These are phyloP conservation scores for Furcifer pardalis DNA, from an alignment of 2,797 vertebrate genomes.

Conservation along the genomic window DNA sequence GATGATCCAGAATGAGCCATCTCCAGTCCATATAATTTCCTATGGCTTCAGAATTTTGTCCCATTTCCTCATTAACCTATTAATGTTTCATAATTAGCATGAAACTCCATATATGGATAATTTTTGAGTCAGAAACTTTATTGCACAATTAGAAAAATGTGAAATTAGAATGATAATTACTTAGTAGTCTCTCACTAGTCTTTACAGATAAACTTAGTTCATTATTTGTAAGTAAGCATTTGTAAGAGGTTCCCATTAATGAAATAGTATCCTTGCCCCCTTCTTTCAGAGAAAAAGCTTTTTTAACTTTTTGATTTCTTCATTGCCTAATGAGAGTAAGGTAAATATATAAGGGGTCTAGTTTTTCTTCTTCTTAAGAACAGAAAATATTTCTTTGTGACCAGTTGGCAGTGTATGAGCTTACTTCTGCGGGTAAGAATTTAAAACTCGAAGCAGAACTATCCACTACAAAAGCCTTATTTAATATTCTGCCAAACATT, in stretches of 20 bases:
- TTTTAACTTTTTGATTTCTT: background rate
- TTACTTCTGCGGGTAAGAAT: background rate
- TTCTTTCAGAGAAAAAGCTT: background rate
- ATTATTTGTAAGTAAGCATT: no score
- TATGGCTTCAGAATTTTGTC: background rate
- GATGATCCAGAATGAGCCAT: background rate
- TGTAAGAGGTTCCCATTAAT: no score
- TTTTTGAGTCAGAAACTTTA: background rate
- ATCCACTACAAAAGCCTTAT: background rate
- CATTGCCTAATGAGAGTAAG: no score
- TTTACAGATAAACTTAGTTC: background rate
- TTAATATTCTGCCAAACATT: slow-evolving; percentile 15
- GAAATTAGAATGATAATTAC: background rate
- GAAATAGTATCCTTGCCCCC: background rate
- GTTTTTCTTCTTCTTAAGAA: background rate
- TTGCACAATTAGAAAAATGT: background rate
- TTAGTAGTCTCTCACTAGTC: background rate
- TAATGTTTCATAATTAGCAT: background rate
- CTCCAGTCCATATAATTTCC: background rate
- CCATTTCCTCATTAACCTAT: background rate
- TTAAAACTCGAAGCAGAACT: background rate
- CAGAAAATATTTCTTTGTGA: no score
- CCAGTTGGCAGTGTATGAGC: background rate
- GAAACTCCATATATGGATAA: background rate
- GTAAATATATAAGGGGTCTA: background rate